Evolutionary conservation across 2,113 vertebrate species (phyloP), one percentile per base, ranked within the genome.

Genomic region (Passer domesticus): DNA sequence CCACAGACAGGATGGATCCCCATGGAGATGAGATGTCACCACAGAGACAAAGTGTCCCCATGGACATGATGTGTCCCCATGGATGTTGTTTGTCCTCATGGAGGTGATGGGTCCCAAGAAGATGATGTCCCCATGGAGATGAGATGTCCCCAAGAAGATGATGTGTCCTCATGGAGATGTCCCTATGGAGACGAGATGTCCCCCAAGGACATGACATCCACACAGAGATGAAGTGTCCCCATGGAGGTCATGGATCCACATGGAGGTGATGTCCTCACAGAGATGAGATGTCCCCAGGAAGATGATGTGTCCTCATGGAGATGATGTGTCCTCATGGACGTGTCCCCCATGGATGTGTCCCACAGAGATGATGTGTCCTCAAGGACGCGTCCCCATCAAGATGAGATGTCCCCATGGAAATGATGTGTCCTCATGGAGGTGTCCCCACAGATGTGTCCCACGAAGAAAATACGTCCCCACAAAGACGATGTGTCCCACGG

Each of bases 401-500:
- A 30, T 30, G 28, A 52, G 25, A 30, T 30, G 16, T 53, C 50
- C 50, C 16, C 27, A 52, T 16, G 3, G 15, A 52, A 14, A 52
- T 52, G 50, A 10, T 70, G 22, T 10, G 19, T n/a, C n/a, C 56
- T 8, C 28, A 44, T 43, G 39, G 15, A n/a, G 12, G 2, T 30
- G 41, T 33, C 28, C 30, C 27, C 25, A 9, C 6, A 6, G 16
- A 43, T 2, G 30, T 11, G 39, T 56, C 63, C 58, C 59, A 23
- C 9, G 2, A 19, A 28, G 33, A 46, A 5, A 2, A 52, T 2
- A 13, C 6, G 2, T 22, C 47, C 68, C 49, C 60, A 28, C 2
- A 6, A 2, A 10, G 18, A n/a, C 4, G 13, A 17, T 0, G 10
- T 6, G 11, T 37, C 31, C 19, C 58, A 19, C 0, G 0, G 20